A percentile compares a stretch with the other conserved stretches of the same genome.
Conservation (phyloP, 2,888 invertebrate genomes). For the Drosophila maculinotata region DNA sequence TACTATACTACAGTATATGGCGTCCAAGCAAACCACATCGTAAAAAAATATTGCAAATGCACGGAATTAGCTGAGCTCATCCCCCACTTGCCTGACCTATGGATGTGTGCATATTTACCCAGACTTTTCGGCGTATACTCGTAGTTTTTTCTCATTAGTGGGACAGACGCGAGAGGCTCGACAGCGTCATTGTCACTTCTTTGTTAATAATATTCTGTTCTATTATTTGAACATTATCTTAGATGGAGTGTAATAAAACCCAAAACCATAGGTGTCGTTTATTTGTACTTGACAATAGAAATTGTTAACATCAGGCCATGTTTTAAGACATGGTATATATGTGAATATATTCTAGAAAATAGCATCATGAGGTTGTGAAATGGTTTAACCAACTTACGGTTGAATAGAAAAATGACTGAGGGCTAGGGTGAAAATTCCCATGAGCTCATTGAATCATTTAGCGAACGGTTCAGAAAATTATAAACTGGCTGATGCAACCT, state of each 20-base stretch:
- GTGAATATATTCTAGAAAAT: conserved; percentile 17
- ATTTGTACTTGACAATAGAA: conserved; percentile 63
- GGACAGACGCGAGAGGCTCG: conserved; percentile 12
- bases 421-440: conserved; percentile 28
- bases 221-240: conserved; percentile 26
- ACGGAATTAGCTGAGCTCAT: conserved; percentile 54
- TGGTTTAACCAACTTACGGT: conserved; percentile 27
- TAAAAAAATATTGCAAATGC: conserved; percentile 40
- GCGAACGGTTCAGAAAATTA: conserved; percentile 21
- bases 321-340: conserved; percentile 29
- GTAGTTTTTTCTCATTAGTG: conserved; percentile 14
- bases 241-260: conserved; percentile 3
- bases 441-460: conserved; percentile 38
- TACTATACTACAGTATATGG: not conserved
- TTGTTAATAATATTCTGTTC: conserved; percentile 27
- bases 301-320: conserved; percentile 8
- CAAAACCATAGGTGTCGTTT: conserved; percentile 16
- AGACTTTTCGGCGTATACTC: conserved; percentile 30
- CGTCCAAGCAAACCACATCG: conserved; percentile 21
- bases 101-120: conserved; percentile 33
- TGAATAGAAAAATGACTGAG: conserved; percentile 14
- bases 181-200: conserved; percentile 22
- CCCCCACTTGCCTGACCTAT: conserved; percentile 27
- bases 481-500: conserved; percentile 21
- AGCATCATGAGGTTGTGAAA: conserved; percentile 47